These are phyloP conservation scores for Orthonychiurus folsomi DNA, from an alignment of 2,888 invertebrate genomes.

Conservation along the genomic window DNA sequence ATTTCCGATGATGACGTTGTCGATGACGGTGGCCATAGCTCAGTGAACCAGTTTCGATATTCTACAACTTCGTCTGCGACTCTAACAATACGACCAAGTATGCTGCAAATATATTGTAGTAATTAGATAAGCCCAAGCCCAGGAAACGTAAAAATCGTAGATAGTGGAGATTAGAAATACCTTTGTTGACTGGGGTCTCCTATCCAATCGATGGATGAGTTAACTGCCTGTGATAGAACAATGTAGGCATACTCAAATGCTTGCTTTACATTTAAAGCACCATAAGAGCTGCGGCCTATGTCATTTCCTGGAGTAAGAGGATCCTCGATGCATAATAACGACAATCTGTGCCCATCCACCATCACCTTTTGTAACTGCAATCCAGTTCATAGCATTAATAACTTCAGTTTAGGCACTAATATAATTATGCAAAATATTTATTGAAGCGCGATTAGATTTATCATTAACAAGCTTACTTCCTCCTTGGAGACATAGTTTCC, in stretches of 20 bases:
- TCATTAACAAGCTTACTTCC: conserved; percentile 52
- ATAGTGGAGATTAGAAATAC: conserved; percentile 35
- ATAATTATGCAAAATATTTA: too few species aligned
- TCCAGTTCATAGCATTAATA: conserved; percentile 9
- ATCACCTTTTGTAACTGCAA: conserved; percentile 23
- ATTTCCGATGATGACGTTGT: not conserved
- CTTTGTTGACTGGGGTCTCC: conserved; percentile 49
- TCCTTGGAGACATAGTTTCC: conserved; percentile 91
- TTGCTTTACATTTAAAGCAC: conserved; percentile 78
- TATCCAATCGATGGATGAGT: conserved; percentile 43
- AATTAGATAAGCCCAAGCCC: conserved; percentile 4
- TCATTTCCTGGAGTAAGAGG: conserved; percentile 93
- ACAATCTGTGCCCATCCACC: conserved; percentile 64
- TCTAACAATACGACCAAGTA: conserved; percentile 81
- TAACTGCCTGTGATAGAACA: conserved; percentile 67
- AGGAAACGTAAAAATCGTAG: not conserved
- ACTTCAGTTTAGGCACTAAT: conserved; percentile 2
- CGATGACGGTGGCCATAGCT: conserved; percentile 41
- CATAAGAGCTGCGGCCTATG: conserved; percentile 88
- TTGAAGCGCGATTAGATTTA: too few species aligned
- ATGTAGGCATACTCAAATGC: conserved; percentile 95
- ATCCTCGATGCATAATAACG: conserved; percentile 93
- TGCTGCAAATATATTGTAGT: conserved; percentile 49
- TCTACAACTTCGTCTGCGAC: conserved; percentile 85
- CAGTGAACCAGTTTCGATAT: conserved; percentile 60